phyloP scores from a whole-genome alignment of 2,113 vertebrate genomes.

The Ceyx melanurus region DNA sequence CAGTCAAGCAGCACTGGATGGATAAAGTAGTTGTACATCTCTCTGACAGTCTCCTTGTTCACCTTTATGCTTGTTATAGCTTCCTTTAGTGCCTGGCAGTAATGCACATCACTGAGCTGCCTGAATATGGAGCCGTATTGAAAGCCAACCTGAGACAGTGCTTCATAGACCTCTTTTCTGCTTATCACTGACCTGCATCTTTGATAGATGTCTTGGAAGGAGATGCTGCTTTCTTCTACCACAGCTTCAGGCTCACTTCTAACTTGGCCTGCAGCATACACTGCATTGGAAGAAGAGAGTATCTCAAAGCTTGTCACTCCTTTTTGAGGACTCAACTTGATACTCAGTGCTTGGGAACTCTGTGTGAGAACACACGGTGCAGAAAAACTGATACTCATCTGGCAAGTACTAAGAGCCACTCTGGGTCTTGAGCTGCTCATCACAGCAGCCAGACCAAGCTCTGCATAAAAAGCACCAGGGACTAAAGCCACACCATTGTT shows the following conservation, averaged over 20 bases:
- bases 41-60: slow-evolving; percentile 60
- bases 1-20: slow-evolving; percentile 86
- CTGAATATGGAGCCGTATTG: slow-evolving; percentile 80
- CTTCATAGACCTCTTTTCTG: slow-evolving; percentile 74
- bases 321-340: slow-evolving; percentile 69
- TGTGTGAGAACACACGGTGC: slow-evolving; percentile 73
- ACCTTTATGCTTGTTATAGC: slow-evolving; percentile 77
- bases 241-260: not conserved
- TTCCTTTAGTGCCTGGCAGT: slow-evolving; percentile 82
- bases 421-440: slow-evolving; percentile 72
- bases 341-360: slow-evolving; percentile 66
- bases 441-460: slow-evolving; percentile 81
- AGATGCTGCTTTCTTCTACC: slow-evolving; percentile 76
- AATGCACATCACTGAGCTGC: slow-evolving; percentile 77
- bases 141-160: slow-evolving; percentile 78
- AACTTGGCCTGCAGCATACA: slow-evolving; percentile 79
- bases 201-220: slow-evolving; percentile 64
- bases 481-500: slow-evolving; percentile 77
- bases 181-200: slow-evolving; percentile 75
- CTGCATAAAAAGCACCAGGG: slow-evolving; percentile 81
- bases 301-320: slow-evolving; percentile 75
- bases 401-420: slow-evolving; percentile 69
- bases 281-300: slow-evolving; percentile 67
- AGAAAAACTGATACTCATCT: slow-evolving; percentile 78
- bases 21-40: slow-evolving; percentile 79